Conservation (phyloP, 2,888 invertebrate genomes). For the Pilophorus perplexus region DNA sequence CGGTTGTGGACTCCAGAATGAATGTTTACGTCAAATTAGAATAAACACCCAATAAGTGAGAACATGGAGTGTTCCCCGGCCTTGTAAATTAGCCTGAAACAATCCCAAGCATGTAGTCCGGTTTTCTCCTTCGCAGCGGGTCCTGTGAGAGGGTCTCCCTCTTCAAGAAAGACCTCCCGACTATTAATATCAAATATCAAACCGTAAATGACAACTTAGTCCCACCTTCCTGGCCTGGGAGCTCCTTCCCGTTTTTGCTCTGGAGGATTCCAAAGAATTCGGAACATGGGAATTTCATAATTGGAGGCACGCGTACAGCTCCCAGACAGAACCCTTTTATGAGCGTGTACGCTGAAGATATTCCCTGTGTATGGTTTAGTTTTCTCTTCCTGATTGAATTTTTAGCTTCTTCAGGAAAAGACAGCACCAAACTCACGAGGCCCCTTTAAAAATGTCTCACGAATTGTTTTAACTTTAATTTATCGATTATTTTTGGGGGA, state of each 20-base stretch:
- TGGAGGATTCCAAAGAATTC: slow-evolving; percentile 37
- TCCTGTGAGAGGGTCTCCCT: background rate
- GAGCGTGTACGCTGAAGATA: background rate
- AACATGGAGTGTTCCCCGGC: slow-evolving; percentile 39
- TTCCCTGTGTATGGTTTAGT: too few relatives aligned
- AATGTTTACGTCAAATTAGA: slow-evolving; percentile 45
- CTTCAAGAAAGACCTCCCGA: slow-evolving; percentile 14
- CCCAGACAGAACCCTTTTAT: background rate
- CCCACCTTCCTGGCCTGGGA: too few relatives aligned
- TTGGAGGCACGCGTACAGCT: slow-evolving; percentile 35
- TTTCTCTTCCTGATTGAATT: too few relatives aligned
- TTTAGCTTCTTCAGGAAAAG: too few relatives aligned
- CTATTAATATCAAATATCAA: slow-evolving; percentile 42
- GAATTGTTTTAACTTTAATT: too few relatives aligned
- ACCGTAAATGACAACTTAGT: slow-evolving; percentile 42
- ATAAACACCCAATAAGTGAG: slow-evolving; percentile 44
- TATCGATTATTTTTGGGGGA: too few relatives aligned
- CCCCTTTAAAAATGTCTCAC: too few relatives aligned
- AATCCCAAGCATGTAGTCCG: slow-evolving; percentile 41
- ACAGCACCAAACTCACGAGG: too few relatives aligned
- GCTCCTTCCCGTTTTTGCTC: slow-evolving; percentile 3
- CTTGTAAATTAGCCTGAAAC: slow-evolving; percentile 44
- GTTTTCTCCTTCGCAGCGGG: slow-evolving; percentile 13
- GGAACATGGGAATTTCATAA: slow-evolving; percentile 38
- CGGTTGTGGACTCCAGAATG: slow-evolving; percentile 33